Evolutionary conservation across 2,113 vertebrate genomes (phyloP), one percentile per base, ranked within the genome.

Genomic region (Melozone crissalis): DNA sequence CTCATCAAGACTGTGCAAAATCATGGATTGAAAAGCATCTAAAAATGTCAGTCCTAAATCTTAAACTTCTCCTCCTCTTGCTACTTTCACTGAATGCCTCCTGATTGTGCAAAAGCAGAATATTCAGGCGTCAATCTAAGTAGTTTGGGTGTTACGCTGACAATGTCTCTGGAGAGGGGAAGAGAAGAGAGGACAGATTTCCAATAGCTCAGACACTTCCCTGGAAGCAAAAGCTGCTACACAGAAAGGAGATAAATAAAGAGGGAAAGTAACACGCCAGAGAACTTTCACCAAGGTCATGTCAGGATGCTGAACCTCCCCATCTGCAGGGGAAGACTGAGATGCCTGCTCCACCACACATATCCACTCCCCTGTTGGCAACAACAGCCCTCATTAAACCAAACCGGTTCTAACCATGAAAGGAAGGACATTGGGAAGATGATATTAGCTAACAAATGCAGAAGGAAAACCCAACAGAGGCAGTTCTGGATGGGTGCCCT

Each of bases 281-380:
- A 87, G 89, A 95, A 84, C 94, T 91, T 91, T 39, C 51, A 81
- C 86, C 96, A 94, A 97, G 96, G 96, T 97, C 95, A 89, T 33
- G n/a, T 78, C 73, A 72, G 95, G 95, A 86, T 95, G 96, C 94
- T 72, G 86, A 94, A 75, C 20, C 65, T 41, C 57, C 89, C 77
- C 80, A 75, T 89, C 89, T 78, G 93, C 93, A 95, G 77, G 80
- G 87, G 47, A 87, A 94, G 86, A 89, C 82, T 81, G 10, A 93
- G 80, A 71, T 41, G 35, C 76, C 83, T 55, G 19, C 33, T 74
- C 61, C 73, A 78, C 89, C 20, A 71, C 76, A 73, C 15, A 33
- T 14, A 80, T 72, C 89, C 84, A 61, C 68, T 94, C 12, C 19
- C 94, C 75, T 89, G 57, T 18, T 96, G 94, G 95, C 91, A 92